phyloP scores from a whole-genome alignment of 2,113 vertebrate genomes.

The Nerophis ophidion region DNA sequence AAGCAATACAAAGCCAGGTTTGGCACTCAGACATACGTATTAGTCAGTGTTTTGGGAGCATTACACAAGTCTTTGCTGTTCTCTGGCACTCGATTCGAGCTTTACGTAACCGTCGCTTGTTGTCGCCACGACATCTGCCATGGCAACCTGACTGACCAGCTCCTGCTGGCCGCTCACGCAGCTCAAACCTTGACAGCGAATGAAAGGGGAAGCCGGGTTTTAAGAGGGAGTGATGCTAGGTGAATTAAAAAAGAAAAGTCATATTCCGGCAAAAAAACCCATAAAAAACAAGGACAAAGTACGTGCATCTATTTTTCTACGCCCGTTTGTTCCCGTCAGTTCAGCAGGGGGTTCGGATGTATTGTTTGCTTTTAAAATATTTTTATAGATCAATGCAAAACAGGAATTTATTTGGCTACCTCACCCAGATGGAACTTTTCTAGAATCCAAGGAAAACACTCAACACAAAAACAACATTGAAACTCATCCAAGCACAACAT shows the following conservation, averaged over 20 bases:
- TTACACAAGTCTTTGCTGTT: conserved; percentile 19
- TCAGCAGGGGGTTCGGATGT: not conserved
- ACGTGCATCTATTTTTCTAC: conserved; percentile 6
- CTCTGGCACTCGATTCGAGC: conserved; percentile 22
- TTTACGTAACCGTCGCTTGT: conserved; percentile 35
- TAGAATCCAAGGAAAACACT: conserved; percentile 5
- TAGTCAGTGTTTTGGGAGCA: conserved; percentile 34
- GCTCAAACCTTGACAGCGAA: conserved; percentile 5
- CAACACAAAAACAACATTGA: not conserved
- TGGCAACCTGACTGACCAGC: conserved; percentile 22
- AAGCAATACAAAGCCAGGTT: too few relatives aligned
- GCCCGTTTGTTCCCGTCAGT: conserved; percentile 3
- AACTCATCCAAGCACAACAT: too few relatives aligned
- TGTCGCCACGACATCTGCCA: conserved; percentile 29
- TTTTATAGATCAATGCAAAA: conserved; percentile 12
- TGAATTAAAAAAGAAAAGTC: conserved; percentile 6
- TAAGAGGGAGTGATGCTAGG: not conserved
- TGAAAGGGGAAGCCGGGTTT: conserved; percentile 7
- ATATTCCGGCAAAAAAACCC: conserved; percentile 10
- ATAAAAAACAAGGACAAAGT: conserved; percentile 1
- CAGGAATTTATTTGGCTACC: not conserved
- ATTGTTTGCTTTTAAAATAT: conserved; percentile 17
- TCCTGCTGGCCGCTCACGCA: conserved; percentile 21
- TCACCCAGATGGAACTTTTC: not conserved
- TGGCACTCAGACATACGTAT: conserved; percentile 25